Conservation (phyloP, 2,797 vertebrate genomes). For the Gambelia wislizenii region DNA sequence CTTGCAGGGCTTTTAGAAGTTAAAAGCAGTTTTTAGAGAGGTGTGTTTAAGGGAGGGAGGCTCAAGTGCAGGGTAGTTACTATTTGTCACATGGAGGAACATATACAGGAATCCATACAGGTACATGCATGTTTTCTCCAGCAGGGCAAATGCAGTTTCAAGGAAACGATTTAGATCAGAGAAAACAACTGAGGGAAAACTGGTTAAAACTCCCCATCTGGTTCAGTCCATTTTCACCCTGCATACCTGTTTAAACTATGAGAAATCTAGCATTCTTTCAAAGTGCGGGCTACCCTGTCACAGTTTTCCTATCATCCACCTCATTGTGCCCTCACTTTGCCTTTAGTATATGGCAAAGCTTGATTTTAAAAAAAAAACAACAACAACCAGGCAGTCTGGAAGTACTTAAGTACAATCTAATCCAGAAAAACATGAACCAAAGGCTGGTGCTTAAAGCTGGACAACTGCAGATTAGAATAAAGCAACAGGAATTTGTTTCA, state of each 20-base stretch:
- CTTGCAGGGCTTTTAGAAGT: background rate
- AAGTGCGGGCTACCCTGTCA: background rate
- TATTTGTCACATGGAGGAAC: background rate
- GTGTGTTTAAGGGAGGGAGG: background rate
- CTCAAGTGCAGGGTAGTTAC: background rate
- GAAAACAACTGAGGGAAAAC: background rate
- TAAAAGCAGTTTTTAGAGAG: background rate
- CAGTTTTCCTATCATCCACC: background rate
- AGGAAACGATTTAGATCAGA: background rate
- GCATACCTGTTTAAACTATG: background rate
- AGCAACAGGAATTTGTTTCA: slow-evolving; percentile 15
- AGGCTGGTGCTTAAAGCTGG: slow-evolving; percentile 2
- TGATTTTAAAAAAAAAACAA: background rate
- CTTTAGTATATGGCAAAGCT: background rate
- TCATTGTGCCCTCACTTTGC: background rate
- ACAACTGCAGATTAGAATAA: slow-evolving; percentile 10
- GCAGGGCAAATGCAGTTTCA: background rate
- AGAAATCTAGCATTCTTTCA: background rate
- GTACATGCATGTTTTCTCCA: background rate
- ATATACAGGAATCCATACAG: background rate
- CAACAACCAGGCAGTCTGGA: background rate
- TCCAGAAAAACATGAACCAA: slow-evolving; percentile 14
- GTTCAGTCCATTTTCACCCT: background rate
- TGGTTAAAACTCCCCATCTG: background rate
- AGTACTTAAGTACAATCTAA: slow-evolving; percentile 15